Conservation (phyloP, 2,888 invertebrate species). For the Smittia aterrima region DNA sequence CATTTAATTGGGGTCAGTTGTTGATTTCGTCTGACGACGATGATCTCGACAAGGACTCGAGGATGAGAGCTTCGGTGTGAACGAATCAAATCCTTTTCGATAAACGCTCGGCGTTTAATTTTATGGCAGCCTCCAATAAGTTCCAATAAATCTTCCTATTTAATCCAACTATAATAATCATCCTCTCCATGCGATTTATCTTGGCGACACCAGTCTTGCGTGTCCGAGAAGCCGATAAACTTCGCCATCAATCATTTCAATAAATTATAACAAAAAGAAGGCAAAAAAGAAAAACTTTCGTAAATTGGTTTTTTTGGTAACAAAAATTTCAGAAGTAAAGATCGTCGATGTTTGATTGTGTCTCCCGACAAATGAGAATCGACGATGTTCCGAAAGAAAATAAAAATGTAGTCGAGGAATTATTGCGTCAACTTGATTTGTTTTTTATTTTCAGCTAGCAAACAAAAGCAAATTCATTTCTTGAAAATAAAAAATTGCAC, state of each 20-base stretch:
- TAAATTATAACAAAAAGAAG: conserved; percentile 1
- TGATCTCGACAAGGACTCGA: background rate
- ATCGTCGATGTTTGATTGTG: background rate
- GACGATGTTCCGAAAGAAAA: background rate
- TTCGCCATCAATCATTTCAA: background rate
- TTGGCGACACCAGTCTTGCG: conserved; percentile 8
- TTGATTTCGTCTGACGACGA: background rate
- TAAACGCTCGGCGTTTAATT: conserved; percentile 11
- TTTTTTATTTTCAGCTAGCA: background rate
- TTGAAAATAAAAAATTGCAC: conserved; percentile 19
- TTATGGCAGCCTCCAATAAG: conserved; percentile 11
- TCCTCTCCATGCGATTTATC: background rate
- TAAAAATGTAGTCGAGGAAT: background rate
- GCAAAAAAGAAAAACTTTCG: background rate
- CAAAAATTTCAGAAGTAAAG: conserved; percentile 10
- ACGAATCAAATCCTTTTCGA: conserved; percentile 5
- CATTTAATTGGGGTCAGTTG: too few relatives aligned
- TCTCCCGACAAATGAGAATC: background rate
- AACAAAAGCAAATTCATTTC: background rate
- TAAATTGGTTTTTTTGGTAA: conserved; percentile 20
- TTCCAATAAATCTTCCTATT: conserved; percentile 15
- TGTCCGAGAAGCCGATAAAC: background rate
- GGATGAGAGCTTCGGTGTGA: background rate
- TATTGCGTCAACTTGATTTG: background rate
- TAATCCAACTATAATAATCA: conserved; percentile 11